A percentile compares a stretch with the other conserved stretches of the same genome.
These are phyloP conservation scores for Chironomus tepperi DNA, from an alignment of 1,140 invertebrate species.

Conservation along the genomic window DNA sequence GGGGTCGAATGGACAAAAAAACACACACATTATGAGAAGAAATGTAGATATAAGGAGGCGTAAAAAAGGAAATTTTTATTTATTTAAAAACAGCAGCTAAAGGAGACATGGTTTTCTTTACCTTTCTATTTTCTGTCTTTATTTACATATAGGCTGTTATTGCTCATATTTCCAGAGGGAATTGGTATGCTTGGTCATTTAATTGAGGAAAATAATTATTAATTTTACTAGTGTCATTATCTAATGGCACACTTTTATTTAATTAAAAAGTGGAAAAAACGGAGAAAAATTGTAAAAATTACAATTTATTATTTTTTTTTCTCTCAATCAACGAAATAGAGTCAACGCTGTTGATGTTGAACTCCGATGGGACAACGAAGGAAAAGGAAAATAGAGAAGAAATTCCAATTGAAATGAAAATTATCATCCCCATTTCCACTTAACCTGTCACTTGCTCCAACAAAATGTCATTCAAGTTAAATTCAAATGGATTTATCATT, in stretches of 20 bases:
- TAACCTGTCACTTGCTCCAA: constrained; percentile 15
- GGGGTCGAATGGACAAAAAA: not conserved
- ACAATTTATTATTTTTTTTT: not conserved
- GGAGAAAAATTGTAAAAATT: not conserved
- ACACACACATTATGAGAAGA: not conserved
- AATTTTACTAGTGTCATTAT: too few species aligned
- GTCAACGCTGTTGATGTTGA: not conserved
- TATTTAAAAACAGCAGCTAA: not conserved
- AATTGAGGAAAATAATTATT: too few species aligned
- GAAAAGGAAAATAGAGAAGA: too few species aligned
- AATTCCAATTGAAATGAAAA: not conserved
- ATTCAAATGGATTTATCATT: constrained; percentile 23
- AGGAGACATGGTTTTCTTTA: not conserved
- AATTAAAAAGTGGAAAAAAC: too few species aligned
- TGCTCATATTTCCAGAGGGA: not conserved
- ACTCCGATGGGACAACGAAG: too few species aligned
- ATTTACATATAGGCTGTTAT: not conserved
- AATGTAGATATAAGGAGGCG: constrained; percentile 2
- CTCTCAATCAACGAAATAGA: not conserved
- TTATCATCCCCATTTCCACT: constrained; percentile 12
- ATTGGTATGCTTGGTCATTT: too few species aligned
- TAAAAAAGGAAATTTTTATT: constrained; percentile 4
- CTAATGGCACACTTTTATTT: too few species aligned
- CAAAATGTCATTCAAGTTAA: constrained; percentile 21
- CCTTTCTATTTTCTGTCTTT: not conserved